Percentiles rank a stretch among this genome's conserved stretches.
Conservation (phyloP, 2,888 invertebrate species). For the Dasysyrphus tricinctus region DNA sequence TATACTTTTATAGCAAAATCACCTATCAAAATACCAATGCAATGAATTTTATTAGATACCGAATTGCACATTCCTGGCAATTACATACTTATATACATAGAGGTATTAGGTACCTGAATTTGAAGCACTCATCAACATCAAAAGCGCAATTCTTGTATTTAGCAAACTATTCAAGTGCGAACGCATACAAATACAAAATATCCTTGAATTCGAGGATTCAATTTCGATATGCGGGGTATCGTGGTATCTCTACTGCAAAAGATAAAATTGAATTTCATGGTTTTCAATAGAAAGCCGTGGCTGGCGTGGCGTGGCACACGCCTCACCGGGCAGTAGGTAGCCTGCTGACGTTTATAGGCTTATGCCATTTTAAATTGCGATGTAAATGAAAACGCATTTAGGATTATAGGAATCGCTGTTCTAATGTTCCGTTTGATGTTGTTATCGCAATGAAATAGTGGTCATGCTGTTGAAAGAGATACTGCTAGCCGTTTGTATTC, state of each 20-base stretch:
- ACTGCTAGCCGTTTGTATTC: neutral
- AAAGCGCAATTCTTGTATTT: constrained; percentile 49
- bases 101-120: neutral
- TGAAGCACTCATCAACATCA: constrained; percentile 5
- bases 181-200: neutral
- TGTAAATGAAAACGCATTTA: neutral
- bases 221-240: neutral
- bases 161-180: constrained; percentile 17
- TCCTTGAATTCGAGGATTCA: constrained; percentile 10
- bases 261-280: constrained; percentile 1
- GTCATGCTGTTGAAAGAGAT: neutral
- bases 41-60: constrained; percentile 34
- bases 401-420: neutral
- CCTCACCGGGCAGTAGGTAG: neutral
- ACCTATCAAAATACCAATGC: neutral
- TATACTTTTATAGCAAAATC: constrained; percentile 29
- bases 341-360: neutral
- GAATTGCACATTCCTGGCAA: neutral
- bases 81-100: neutral
- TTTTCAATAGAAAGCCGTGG: neutral
- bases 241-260: neutral
- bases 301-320: too few species aligned
- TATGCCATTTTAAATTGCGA: neutral
- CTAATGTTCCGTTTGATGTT: neutral
- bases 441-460: neutral